Conservation (phyloP, 2,113 vertebrate genomes). For the Suricata suricatta region DNA sequence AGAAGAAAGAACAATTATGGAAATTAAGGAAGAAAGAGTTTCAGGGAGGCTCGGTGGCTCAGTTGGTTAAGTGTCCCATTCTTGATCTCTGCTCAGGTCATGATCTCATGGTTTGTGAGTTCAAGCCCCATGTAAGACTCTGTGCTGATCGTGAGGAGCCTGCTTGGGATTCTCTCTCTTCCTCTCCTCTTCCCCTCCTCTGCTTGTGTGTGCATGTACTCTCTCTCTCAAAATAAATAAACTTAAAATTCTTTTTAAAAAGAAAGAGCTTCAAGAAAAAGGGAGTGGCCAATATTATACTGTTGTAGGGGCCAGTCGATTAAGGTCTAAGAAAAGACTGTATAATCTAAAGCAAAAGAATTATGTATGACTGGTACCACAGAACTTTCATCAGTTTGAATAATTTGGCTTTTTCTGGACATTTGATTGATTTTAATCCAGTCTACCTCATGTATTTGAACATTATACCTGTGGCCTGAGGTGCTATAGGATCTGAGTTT, state of each 20-base stretch:
- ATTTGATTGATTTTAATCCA: not conserved
- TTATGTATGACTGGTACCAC: not conserved
- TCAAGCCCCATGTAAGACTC: too few relatives aligned
- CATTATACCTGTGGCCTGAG: not conserved
- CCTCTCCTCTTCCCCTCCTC: too few relatives aligned
- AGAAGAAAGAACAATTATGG: not conserved
- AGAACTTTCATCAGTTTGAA: not conserved
- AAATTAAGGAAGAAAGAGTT: not conserved
- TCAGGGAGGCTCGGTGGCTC: not conserved
- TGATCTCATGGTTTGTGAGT: too few relatives aligned
- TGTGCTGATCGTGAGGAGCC: too few relatives aligned
- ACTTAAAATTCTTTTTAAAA: not conserved
- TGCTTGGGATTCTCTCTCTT: too few relatives aligned
- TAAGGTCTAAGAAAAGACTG: not conserved
- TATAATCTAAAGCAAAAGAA: not conserved
- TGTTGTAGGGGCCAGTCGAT: not conserved
- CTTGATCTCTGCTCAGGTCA: too few relatives aligned
- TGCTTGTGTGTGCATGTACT: too few relatives aligned
- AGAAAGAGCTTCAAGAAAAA: not conserved
- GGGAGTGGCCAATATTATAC: not conserved
- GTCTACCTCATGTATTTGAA: not conserved
- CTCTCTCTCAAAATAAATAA: too few relatives aligned
- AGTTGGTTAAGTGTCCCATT: too few relatives aligned
- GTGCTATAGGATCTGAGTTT: not conserved
- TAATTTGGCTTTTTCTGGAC: not conserved